Percentiles rank a stretch among this genome's conserved stretches.
These are phyloP conservation scores for Silurus lanzhouensis DNA, from an alignment of 2,797 vertebrate genomes.

Conservation along the genomic window DNA sequence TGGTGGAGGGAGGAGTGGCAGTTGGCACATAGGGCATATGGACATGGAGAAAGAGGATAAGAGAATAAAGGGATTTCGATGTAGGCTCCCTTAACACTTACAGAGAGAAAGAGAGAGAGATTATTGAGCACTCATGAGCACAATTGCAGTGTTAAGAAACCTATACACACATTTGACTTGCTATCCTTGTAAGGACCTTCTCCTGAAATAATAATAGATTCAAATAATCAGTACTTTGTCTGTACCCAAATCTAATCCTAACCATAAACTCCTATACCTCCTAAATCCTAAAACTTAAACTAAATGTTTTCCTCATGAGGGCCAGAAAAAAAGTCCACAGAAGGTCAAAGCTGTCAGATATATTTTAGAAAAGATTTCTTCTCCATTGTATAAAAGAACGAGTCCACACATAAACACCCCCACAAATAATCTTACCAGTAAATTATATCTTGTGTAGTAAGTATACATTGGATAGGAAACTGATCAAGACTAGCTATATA, in stretches of 20 bases:
- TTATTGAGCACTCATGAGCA: conserved; percentile 21
- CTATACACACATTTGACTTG: neutral
- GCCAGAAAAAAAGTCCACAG: neutral
- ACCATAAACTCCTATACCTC: neutral
- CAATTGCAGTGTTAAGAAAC: conserved; percentile 5
- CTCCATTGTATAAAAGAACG: neutral
- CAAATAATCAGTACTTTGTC: neutral
- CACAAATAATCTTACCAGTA: too few species aligned
- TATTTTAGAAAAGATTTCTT: neutral
- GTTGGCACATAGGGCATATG: conserved; percentile 13
- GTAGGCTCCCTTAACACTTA: neutral
- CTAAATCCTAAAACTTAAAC: neutral
- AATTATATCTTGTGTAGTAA: neutral
- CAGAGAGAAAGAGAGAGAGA: neutral
- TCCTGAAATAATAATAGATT: neutral
- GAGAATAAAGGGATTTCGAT: neutral
- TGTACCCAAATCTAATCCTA: neutral
- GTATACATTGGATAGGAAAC: neutral
- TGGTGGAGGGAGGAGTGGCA: conserved; percentile 26
- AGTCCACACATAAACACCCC: neutral
- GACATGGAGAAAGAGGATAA: neutral
- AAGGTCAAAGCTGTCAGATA: conserved; percentile 4
- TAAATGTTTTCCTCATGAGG: neutral
- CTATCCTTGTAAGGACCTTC: neutral
- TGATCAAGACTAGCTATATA: neutral